A percentile compares a stretch with the other conserved stretches of the same genome.
Evolutionary conservation across 2,888 invertebrate species (phyloP).

Genomic region (Eristalis tenax): DNA sequence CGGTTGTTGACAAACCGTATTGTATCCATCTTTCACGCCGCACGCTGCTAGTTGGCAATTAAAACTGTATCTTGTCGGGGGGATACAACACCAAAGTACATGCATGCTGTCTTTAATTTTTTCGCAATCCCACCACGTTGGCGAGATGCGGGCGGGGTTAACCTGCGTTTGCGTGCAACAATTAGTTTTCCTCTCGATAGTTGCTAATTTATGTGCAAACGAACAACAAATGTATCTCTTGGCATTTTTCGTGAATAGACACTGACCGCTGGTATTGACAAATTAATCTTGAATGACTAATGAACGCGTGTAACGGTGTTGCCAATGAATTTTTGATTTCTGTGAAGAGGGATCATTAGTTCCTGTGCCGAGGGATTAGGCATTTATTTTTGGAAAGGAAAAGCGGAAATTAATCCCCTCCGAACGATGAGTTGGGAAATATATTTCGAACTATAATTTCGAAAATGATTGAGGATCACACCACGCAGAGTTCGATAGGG

Average conservation of each 20-base stretch:
- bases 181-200: conserved; percentile 5
- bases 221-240: neutral
- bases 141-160: neutral
- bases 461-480: neutral
- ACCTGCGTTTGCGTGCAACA: neutral
- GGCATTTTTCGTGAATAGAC: neutral
- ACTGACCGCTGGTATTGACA: conserved; percentile 13
- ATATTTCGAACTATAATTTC: neutral
- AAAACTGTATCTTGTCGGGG: conserved; percentile 25
- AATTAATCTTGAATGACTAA: conserved; percentile 14
- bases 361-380: neutral
- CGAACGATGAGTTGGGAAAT: neutral
- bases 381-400: neutral
- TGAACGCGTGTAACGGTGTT: conserved; percentile 4
- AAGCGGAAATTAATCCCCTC: neutral
- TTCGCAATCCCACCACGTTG: neutral
- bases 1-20: conserved; percentile 23
- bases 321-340: neutral
- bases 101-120: neutral
- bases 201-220: conserved; percentile 14
- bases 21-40: neutral
- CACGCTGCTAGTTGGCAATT: conserved; percentile 12
- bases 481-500: neutral
- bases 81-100: neutral
- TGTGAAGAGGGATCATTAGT: neutral